A percentile compares a stretch with the other conserved stretches of the same genome.
These are phyloP conservation scores for Amphipoea oculea DNA, from an alignment of 2,888 invertebrate genomes.

Conservation along the genomic window DNA sequence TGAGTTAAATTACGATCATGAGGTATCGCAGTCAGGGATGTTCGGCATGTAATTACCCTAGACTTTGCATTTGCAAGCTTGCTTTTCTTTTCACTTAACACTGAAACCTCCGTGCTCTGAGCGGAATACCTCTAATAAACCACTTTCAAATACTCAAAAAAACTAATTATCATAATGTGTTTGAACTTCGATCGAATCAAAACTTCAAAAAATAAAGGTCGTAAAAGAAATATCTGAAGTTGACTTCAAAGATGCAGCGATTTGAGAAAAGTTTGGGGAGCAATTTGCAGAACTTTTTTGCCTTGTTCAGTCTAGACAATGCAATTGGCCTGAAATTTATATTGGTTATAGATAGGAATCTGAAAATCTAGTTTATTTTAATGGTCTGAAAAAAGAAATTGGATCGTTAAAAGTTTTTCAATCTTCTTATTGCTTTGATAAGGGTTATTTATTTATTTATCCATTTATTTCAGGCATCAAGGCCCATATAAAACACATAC, in stretches of 20 bases:
- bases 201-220: constrained; percentile 4
- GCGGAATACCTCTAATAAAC: not conserved
- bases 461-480: too few species aligned
- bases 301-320: constrained; percentile 25
- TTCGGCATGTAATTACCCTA: too few species aligned
- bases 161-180: constrained; percentile 6
- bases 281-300: constrained; percentile 32
- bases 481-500: too few species aligned
- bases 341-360: constrained; percentile 33
- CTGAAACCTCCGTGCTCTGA: not conserved
- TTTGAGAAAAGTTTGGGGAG: constrained; percentile 23
- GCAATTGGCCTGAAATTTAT: constrained; percentile 20
- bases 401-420: constrained; percentile 45
- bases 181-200: constrained; percentile 19
- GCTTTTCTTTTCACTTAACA: not conserved
- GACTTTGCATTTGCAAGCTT: not conserved
- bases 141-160: not conserved
- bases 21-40: too few species aligned
- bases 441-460: too few species aligned
- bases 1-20: too few species aligned
- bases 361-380: constrained; percentile 22
- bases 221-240: constrained; percentile 11
- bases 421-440: constrained; percentile 4
- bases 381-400: constrained; percentile 18
- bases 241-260: constrained; percentile 23